Evolutionary conservation across 2,888 invertebrate genomes (phyloP), one percentile per base, ranked within the genome.

Genomic region (Tetragonisca angustula): DNA sequence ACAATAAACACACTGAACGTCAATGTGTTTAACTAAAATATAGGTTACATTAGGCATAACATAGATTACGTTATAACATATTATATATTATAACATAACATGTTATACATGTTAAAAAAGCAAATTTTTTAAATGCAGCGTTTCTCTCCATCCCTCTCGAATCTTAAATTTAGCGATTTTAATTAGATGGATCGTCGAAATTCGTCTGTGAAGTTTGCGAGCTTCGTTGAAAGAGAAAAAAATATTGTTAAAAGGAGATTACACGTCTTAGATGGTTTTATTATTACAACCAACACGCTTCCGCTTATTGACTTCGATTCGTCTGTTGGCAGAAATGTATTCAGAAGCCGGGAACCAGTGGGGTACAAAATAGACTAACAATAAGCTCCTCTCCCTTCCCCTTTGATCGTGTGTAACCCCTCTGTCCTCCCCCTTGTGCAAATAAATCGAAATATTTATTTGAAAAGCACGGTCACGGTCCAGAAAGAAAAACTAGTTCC

Each of bases 391-490:
- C 70, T 54, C 73, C 74, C 65, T 81, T 62, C 43, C 43, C 43
- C 36, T 67, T 78, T 75, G 83, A 72, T 59, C 69, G 61, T 43
- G 65, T 49, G 24, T 24, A 61, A 32, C 82, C 83, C 73, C 52
- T 54, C 61, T 32, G 52, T 19, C 81, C 73, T 65, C 74, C 71
- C 69, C 79, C 68, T 75, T 80, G 74, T 77, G 67, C 84, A 85
- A 85, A 84, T 80, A 83, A 61, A 85, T 85, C 74, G 85, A 74
- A 80, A 84, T 80, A 80, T 84, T 83, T 85, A 71, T 72, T 84
- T 84, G 74, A 77, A 85, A 85, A 84, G 84, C 80, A 21, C 27
- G 62, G 77, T 74, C 77, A 56, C 73, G 24, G 32, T 56, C 6
- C 54, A 36, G n/a, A 52, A 65, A 56, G 61, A 56, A 24, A 64